phyloP scores from a whole-genome alignment of 2,888 invertebrate species.

The Nymphalis c-album region DNA sequence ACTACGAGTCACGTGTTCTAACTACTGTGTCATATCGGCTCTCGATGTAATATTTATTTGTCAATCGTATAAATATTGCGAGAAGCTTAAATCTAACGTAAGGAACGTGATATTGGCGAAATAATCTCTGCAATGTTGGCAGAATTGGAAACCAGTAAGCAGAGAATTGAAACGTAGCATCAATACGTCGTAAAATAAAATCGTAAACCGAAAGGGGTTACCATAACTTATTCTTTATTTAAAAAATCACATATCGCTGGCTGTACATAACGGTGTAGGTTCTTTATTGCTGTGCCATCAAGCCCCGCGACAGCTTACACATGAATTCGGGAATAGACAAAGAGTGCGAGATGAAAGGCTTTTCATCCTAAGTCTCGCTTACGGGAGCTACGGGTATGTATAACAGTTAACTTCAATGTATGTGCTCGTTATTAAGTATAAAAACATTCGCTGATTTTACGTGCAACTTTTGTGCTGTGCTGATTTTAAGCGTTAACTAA shows the following conservation, averaged over 20 bases:
- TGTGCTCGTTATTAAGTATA: slow-evolving; percentile 7
- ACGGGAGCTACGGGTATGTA: slow-evolving; percentile 33
- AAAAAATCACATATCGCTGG: slow-evolving; percentile 18
- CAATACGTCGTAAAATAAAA: too few relatives aligned
- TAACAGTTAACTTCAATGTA: slow-evolving; percentile 31
- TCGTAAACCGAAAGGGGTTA: too few relatives aligned
- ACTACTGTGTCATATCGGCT: too few relatives aligned
- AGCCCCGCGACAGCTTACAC: slow-evolving; percentile 37
- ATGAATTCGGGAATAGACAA: slow-evolving; percentile 41
- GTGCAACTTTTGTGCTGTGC: too few relatives aligned
- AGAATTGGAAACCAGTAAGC: too few relatives aligned
- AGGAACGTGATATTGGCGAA: too few relatives aligned
- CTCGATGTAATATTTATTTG: too few relatives aligned
- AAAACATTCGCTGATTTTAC: background rate
- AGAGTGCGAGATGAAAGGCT: slow-evolving; percentile 40
- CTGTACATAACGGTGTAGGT: slow-evolving; percentile 12
- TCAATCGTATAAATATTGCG: background rate
- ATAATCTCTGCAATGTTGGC: too few relatives aligned
- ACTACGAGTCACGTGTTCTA: too few relatives aligned
- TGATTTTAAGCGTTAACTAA: background rate
- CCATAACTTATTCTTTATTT: slow-evolving; percentile 4
- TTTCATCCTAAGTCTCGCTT: slow-evolving; percentile 35
- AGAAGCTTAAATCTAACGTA: background rate
- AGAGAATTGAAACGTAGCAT: too few relatives aligned
- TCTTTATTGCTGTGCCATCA: slow-evolving; percentile 32